Base-by-base conservation (phyloP, 2,888 invertebrate species). In the Lasioglossum figueresi region DNA sequence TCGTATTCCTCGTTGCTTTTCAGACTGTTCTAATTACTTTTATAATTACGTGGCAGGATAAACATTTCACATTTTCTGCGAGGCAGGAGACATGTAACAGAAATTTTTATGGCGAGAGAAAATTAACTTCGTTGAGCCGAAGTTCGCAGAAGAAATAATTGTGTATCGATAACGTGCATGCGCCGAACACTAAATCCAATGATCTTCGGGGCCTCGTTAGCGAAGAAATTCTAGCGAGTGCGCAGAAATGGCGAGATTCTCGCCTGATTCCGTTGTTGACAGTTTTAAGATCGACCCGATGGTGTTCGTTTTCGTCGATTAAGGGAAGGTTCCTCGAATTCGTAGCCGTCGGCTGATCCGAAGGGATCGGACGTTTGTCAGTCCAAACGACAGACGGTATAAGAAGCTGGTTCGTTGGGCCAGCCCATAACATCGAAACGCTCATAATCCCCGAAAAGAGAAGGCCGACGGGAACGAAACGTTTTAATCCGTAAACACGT, bases 401-500 rank as follows among this genome's bases (percentile, higher is more conserved):
- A 83, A 88, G 80, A 88, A 63, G 84, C 77, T 68, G 80, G 37
- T 40, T n/a, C n/a, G 37, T 37, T 40, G 86, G 43, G 82, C 80
- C 83, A 52, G 87, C 71, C 84, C 83, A 73, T 80, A 90, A 91
- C 90, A 90, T 90, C 87, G 88, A 89, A 88, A 88, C 85, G 87
- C 85, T 90, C 78, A 85, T 93, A 92, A 93, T 93, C 92, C 91
- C 52, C 76, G 82, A 88, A 88, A 92, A 91, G 91, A 89, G 88
- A 83, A 83, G 87, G 82, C 86, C 91, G 90, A 85, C 88, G 76
- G 78, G 88, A 88, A 84, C 87, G 87, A 88, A 90, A 91, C 90
- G 89, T 92, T 92, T 92, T 92, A 92, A 93, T 92, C 93, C 93
- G 91, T 92, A 93, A 93, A 93, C 93, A 93, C 92, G 91, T 91